Conservation (phyloP, 2,888 invertebrate genomes). For the Drosophila antonietae region DNA sequence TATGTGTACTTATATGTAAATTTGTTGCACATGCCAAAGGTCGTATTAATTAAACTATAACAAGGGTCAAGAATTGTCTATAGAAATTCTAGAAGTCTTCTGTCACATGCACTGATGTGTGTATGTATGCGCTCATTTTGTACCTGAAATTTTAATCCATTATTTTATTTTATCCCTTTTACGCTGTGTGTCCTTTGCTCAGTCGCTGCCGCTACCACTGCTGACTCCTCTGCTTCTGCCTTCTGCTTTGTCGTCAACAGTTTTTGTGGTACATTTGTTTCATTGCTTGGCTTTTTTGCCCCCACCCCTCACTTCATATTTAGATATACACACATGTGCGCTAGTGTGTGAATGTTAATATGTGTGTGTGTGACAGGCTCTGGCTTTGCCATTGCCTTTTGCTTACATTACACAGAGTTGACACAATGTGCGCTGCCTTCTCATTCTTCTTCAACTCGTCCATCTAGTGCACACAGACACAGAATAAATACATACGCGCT, state of each 20-base stretch:
- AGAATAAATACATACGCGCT: conserved; percentile 32
- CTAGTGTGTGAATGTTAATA: conserved; percentile 7
- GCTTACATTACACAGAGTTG: conserved; percentile 77
- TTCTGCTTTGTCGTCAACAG: conserved; percentile 71
- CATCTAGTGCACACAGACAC: conserved; percentile 64
- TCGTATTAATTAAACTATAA: conserved; percentile 68
- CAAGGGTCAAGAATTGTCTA: conserved; percentile 24
- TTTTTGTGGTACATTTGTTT: conserved; percentile 80
- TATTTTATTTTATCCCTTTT: conserved; percentile 77
- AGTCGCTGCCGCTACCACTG: conserved; percentile 39
- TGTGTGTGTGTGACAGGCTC: conserved; percentile 60
- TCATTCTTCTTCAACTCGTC: conserved; percentile 77
- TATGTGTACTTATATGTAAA: conserved; percentile 19
- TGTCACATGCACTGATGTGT: conserved; percentile 18
- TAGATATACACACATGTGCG: conserved; percentile 21
- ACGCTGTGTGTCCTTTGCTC: conserved; percentile 63
- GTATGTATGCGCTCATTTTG: conserved; percentile 42
- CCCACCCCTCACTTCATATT: conserved; percentile 19
- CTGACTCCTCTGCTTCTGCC: conserved; percentile 43
- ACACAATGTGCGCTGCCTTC: conserved; percentile 72
- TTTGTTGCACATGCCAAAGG: conserved; percentile 52
- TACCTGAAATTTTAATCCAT: conserved; percentile 76
- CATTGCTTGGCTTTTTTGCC: conserved; percentile 71
- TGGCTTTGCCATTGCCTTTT: conserved; percentile 65
- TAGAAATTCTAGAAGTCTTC: conserved; percentile 10